A percentile compares a stretch with the other conserved stretches of the same genome.
These are phyloP conservation scores for Drosophila robusta DNA, from an alignment of 2,888 invertebrate genomes.

Conservation along the genomic window DNA sequence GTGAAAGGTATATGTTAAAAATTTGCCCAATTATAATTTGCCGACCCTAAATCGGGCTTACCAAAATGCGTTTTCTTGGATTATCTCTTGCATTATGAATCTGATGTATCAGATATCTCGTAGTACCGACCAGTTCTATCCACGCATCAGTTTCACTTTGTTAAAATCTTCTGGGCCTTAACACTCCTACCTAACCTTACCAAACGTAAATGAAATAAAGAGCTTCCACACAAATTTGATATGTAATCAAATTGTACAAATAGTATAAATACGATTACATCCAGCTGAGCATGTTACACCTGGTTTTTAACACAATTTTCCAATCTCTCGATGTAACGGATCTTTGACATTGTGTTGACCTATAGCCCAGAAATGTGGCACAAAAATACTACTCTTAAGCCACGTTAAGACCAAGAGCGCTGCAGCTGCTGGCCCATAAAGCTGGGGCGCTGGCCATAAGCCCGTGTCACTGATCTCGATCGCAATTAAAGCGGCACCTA, in stretches of 20 bases:
- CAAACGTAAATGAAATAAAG: too few relatives aligned
- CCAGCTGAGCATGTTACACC: background rate
- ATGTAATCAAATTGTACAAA: background rate
- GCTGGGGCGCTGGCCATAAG: slow-evolving; percentile 2
- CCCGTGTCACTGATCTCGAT: slow-evolving; percentile 45
- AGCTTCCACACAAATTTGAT: background rate
- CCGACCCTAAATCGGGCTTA: too few relatives aligned
- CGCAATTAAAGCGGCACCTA: slow-evolving; percentile 47
- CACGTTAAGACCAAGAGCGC: slow-evolving; percentile 9
- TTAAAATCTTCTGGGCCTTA: too few relatives aligned
- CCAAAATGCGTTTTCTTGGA: too few relatives aligned
- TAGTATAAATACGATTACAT: background rate
- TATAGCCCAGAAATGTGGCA: slow-evolving; percentile 7
- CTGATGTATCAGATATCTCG: too few relatives aligned
- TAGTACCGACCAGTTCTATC: too few relatives aligned
- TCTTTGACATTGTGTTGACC: background rate
- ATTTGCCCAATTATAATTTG: too few relatives aligned
- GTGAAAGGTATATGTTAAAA: too few relatives aligned
- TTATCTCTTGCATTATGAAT: too few relatives aligned
- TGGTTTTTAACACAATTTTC: slow-evolving; percentile 1
- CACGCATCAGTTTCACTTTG: too few relatives aligned
- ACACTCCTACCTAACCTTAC: too few relatives aligned
- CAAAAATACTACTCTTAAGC: background rate
- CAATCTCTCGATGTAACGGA: background rate
- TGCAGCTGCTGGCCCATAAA: slow-evolving; percentile 18